These are phyloP conservation scores for Ormia ochracea DNA, from an alignment of 2,888 invertebrate genomes.

Conservation along the genomic window DNA sequence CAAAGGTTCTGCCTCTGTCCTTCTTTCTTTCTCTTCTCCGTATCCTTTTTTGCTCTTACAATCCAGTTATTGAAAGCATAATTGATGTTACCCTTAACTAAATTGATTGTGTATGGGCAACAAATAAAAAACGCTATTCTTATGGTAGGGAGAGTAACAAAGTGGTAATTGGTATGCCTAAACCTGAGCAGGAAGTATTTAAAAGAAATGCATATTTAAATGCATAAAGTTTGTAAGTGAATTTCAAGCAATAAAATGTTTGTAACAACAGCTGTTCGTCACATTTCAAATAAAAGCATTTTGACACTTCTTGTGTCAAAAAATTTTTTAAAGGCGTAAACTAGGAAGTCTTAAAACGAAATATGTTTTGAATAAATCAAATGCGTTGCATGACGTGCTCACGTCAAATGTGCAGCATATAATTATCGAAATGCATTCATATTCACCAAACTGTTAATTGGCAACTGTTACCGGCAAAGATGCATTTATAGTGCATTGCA, in stretches of 20 bases:
- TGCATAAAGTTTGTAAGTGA: too few species aligned
- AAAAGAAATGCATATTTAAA: background rate
- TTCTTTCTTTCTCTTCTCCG: background rate
- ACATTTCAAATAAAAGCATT: background rate
- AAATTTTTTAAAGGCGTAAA: background rate
- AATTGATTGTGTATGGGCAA: background rate
- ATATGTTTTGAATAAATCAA: conserved; percentile 11
- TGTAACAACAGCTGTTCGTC: background rate
- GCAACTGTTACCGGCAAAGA: background rate
- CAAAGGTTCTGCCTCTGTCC: background rate
- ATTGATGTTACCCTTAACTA: conserved; percentile 22
- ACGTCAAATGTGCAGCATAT: conserved; percentile 8
- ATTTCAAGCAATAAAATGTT: too few species aligned
- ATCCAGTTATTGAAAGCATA: conserved; percentile 10
- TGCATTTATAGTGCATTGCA: background rate
- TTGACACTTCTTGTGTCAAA: background rate
- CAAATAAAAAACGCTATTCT: background rate
- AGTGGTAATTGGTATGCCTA: background rate
- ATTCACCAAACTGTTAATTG: background rate
- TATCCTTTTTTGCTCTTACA: background rate
- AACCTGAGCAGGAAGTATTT: background rate
- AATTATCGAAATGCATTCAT: background rate
- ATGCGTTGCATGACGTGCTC: background rate
- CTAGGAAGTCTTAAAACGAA: background rate
- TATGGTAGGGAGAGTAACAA: background rate